Evolutionary conservation across 1,140 invertebrate genomes (phyloP).

Genomic region (Bathynomus jamesi): DNA sequence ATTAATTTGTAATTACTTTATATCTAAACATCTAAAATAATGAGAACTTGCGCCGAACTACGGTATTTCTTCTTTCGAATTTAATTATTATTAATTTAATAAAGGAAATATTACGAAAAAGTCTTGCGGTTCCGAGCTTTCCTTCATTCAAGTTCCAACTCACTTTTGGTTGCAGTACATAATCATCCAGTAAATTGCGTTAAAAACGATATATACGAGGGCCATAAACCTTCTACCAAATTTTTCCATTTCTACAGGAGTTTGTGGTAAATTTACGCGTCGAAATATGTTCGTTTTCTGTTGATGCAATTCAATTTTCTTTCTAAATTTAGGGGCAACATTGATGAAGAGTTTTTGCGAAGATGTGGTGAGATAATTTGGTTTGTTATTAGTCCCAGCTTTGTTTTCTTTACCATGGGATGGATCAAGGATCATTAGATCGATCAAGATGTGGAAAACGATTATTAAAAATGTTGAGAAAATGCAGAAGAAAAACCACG

Average conservation of each 20-base stretch:
- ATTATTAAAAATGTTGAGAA: constrained; percentile 6
- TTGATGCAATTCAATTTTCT: not conserved
- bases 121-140: too few species aligned
- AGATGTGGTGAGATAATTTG: not conserved
- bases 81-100: too few species aligned
- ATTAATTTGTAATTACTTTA: too few species aligned
- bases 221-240: not conserved
- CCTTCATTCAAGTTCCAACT: too few species aligned
- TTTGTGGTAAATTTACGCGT: not conserved
- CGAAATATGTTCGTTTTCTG: not conserved
- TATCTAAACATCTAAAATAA: too few species aligned
- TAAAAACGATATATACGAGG: not conserved
- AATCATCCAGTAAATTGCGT: not conserved
- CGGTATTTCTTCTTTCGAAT: too few species aligned
- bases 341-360: not conserved
- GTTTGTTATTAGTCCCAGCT: not conserved
- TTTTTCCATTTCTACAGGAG: not conserved
- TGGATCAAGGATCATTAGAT: not conserved
- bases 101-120: too few species aligned
- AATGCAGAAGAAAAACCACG: constrained; percentile 17
- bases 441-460: constrained; percentile 8
- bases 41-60: too few species aligned
- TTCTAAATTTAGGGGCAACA: not conserved
- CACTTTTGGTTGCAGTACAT: not conserved
- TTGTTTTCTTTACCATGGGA: not conserved